A percentile compares a stretch with the other conserved stretches of the same genome.
Conservation (phyloP, 92 coral and sea anemone species). For the Anthopleura xanthogrammica region DNA sequence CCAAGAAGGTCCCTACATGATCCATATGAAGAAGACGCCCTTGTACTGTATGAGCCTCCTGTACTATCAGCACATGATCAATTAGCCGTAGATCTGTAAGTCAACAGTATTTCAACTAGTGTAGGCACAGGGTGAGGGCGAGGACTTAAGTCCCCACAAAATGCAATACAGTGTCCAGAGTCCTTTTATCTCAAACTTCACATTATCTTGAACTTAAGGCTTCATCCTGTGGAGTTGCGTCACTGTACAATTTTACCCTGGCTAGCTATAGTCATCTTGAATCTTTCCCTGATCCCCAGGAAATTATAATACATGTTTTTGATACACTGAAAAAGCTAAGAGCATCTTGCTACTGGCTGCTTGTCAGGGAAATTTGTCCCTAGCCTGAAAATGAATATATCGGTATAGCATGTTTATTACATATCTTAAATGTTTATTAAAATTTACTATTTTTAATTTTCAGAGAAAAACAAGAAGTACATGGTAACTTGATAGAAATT, state of each 20-base stretch:
- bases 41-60: conserved; percentile 80
- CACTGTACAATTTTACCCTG: no score
- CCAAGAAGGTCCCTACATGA: conserved; percentile 93
- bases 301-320: no score
- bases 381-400: background rate
- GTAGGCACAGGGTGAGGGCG: background rate
- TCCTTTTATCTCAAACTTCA: background rate
- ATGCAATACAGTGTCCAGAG: no score
- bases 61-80: conserved; percentile 76
- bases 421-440: no score
- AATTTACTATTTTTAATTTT: background rate
- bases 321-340: background rate
- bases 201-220: no score
- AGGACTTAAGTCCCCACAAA: no score
- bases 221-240: no score
- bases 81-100: conserved; percentile 75
- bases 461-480: conserved; percentile 75
- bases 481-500: conserved; percentile 35
- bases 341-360: background rate
- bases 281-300: no score
- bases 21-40: conserved; percentile 92
- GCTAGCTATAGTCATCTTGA: no score
- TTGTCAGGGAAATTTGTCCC: background rate
- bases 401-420: no score
- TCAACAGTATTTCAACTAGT: conserved; percentile 1